Base-by-base conservation (phyloP, 2,888 invertebrate species). In the Melolontha melolontha region DNA sequence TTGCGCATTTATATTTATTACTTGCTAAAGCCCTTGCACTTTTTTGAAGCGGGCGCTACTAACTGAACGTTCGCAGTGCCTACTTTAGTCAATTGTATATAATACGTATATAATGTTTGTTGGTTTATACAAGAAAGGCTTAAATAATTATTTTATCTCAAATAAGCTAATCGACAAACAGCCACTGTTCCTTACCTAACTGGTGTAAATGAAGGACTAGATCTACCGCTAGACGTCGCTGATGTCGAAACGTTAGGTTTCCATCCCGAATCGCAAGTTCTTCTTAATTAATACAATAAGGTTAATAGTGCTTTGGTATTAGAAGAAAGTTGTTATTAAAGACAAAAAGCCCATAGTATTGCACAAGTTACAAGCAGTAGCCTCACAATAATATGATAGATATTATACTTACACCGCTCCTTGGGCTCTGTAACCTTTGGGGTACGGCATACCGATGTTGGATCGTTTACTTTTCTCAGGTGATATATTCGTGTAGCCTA, bases 391-490 rank as follows among this genome's bases (percentile, higher is more conserved):
- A n/a, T 12, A n/a, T 50, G 22, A 34, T 11, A 59, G 22, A 2
- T 2, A 11, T 44, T 49, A 68, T 69, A 83, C 85, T 85, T 83
- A 86, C 86, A 85, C 83, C 73, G 85, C 80, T 34, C 83, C 83
- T 16, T 81, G 85, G 52, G 85, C 82, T 72, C 84, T 79, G 72
- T 86, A 86, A 71, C 82, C 80, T 66, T 85, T 82, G 8, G 86
- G 84, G 76, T 85, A 85, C 67, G 84, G 84, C 72, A 84, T 78
- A 39, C 84, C 83, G 71, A 85, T 79, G 68, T 85, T 86, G 65
- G 86, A 85, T 68, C 89, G 85, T 81, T 89, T 88, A 73, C 85
- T 86, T 79, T 89, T 89, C 75, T 86, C 85, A 55, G 87, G 87
- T 68, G 81, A 77, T 69, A 72, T 77, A 74, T 75, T 74, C 66